Percentiles rank a stretch among this genome's conserved stretches.
Conservation (phyloP, 2,113 vertebrate genomes). For the Raja brachyura region DNA sequence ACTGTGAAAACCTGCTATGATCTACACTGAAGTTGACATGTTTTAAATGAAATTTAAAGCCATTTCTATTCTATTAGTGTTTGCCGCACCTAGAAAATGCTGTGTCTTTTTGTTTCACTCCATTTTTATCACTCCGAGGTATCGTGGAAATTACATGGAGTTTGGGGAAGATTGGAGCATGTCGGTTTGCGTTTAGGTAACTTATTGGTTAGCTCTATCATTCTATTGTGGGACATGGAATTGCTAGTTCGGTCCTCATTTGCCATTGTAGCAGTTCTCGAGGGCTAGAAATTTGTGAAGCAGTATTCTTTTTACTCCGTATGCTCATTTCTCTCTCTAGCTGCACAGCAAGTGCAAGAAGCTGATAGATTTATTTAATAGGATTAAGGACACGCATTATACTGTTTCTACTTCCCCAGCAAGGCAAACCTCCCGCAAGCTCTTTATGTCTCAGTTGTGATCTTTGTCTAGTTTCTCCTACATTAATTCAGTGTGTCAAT, state of each 20-base stretch:
- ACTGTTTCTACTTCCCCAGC: neutral
- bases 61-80: neutral
- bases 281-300: neutral
- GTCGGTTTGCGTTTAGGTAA: neutral
- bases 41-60: neutral
- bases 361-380: neutral
- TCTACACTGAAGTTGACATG: neutral
- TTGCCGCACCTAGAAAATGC: neutral
- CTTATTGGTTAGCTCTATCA: neutral
- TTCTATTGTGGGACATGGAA: neutral
- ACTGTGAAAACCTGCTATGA: neutral
- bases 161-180: neutral
- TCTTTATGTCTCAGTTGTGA: neutral
- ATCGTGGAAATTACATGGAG: too few species aligned
- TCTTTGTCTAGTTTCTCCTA: neutral
- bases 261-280: neutral
- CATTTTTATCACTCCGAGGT: neutral
- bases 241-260: neutral
- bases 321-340: neutral
- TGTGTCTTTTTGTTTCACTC: neutral
- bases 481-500: neutral
- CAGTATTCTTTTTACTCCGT: neutral
- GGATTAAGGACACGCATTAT: too few species aligned
- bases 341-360: neutral
- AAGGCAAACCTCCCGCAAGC: neutral